phyloP scores from a whole-genome alignment of 1,140 invertebrate genomes.

The Stratiolaelaps scimitus region DNA sequence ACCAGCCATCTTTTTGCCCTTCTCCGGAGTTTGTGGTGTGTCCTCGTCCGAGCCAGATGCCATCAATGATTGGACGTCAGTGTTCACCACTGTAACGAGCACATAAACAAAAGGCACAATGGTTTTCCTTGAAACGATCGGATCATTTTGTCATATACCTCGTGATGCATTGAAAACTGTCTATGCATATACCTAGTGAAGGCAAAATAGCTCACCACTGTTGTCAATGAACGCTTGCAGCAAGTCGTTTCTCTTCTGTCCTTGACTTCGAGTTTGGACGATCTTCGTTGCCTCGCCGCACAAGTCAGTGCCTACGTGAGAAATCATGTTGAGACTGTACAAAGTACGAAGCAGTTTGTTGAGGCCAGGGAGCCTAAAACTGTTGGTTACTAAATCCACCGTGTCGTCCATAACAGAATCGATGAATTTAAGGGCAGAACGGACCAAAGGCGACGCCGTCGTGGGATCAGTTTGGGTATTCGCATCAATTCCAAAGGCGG shows the following conservation, averaged over 20 bases:
- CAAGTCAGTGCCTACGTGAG: background rate
- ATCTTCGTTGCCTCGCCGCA: background rate
- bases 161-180: too few species aligned
- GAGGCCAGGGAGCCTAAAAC: too few species aligned
- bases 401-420: background rate
- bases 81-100: too few species aligned
- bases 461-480: constrained; percentile 6
- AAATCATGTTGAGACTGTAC: background rate
- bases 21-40: too few species aligned
- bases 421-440: background rate
- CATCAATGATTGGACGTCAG: too few species aligned
- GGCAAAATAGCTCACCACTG: background rate
- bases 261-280: background rate
- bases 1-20: background rate
- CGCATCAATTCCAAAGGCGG: background rate
- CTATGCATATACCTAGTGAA: too few species aligned
- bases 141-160: too few species aligned
- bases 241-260: background rate
- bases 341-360: background rate
- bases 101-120: too few species aligned
- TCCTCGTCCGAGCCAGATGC: too few species aligned
- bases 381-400: background rate
- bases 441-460: background rate
- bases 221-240: constrained; percentile 7
- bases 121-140: too few species aligned